Evolutionary conservation across 2,113 vertebrate species (phyloP), one percentile per base, ranked within the genome.

Genomic region (Chauna torquata): DNA sequence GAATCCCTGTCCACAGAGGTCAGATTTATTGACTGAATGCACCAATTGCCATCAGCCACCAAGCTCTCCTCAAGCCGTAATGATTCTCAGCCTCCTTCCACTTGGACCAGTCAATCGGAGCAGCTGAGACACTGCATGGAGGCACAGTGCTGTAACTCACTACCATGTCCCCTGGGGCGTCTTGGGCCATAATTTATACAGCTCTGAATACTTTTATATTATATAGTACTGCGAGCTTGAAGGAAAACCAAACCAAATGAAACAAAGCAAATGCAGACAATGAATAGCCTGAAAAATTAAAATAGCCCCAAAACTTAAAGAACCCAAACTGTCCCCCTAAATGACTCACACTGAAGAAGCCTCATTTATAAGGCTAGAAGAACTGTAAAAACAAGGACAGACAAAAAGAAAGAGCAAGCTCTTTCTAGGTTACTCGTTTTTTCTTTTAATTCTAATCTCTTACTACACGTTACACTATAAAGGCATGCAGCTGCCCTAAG

Each of bases 221-320:
- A 96, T 93, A 92, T 52, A 94, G 86, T 95, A 94, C 83, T 71
- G 76, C 92, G 90, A 93, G 72, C 80, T 72, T 50, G 42, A 97
- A 92, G 82, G 45, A 93, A 96, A 95, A 95, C 79, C 90, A 95
- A 94, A 95, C 68, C 70, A 90, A 94, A 92, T 42, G 62, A 90
- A 96, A 96, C 93, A 96, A 96, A 95, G 87, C 87, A 95, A 93
- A 95, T 8, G 50, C n/a, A 96, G 85, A 95, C 95, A 96, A 96
- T 96, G 92, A 97, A 96, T 55, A 96, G 96, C 72, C 88, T 81
- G 82, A 96, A 90, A 95, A 97, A 95, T 86, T 81, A 94, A 93
- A 95, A 96, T 66, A 96, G 86, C 85, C 86, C 90, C 72, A 55
- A 95, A 96, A 97, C 88, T 74, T 81, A 72, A 80, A 90, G 86